phyloP scores from a whole-genome alignment of 1,140 invertebrate species.

The Dreissena polymorpha region DNA sequence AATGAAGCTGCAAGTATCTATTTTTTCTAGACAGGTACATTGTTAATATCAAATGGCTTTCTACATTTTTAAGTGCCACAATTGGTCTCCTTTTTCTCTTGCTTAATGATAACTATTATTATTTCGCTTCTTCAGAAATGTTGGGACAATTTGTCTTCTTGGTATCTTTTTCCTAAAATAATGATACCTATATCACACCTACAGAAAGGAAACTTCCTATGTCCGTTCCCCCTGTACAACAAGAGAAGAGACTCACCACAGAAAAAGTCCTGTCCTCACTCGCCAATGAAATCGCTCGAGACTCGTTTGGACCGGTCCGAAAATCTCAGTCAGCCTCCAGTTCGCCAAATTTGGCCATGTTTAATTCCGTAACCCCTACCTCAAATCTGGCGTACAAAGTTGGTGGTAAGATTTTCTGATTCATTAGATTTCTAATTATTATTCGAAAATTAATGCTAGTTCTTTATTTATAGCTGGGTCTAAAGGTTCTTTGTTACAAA shows the following conservation, averaged over 20 bases:
- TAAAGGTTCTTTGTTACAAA: too few relatives aligned
- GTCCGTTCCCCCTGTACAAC: constrained; percentile 66
- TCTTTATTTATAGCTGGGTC: too few relatives aligned
- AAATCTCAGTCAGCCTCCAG: constrained; percentile 70
- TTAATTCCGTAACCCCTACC: constrained; percentile 64
- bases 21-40: too few relatives aligned
- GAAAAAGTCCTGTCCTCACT: constrained; percentile 84
- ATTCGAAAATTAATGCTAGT: too few relatives aligned
- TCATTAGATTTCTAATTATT: too few relatives aligned
- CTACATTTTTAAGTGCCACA: too few relatives aligned
- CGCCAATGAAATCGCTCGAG: constrained; percentile 76
- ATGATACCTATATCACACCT: constrained; percentile 15
- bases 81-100: too few relatives aligned
- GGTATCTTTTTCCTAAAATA: not conserved
- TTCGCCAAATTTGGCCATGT: constrained; percentile 74
- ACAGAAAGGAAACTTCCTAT: constrained; percentile 74
- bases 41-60: too few relatives aligned
- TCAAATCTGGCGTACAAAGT: constrained; percentile 68
- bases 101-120: too few relatives aligned
- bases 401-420: constrained; percentile 53
- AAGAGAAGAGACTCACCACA: constrained; percentile 79
- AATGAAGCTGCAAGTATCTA: too few relatives aligned
- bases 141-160: too few relatives aligned
- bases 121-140: too few relatives aligned
- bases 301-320: constrained; percentile 68